Evolutionary conservation across 2,113 vertebrate species (phyloP), one percentile per base, ranked within the genome.

Genomic region (Bettongia penicillata): DNA sequence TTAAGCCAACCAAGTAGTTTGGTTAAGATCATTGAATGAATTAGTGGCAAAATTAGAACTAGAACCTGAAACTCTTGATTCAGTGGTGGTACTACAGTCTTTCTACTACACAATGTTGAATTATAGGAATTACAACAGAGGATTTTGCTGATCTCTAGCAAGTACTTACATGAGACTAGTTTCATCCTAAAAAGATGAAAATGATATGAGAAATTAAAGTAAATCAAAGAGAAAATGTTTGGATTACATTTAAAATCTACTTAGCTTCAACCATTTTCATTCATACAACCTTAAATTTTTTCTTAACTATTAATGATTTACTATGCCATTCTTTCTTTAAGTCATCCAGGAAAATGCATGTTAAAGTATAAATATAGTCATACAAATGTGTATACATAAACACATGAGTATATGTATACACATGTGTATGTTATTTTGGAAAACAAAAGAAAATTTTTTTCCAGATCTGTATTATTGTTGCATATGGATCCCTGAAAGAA

Each of bases 401-500:
- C 19, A 84, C 22, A 7, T 22, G 68, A 22, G 19, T 1, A 22
- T 6, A n/a, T 43, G 16, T 43, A 77, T 22, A n/a, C 5, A 43
- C 16, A 84, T 23, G 23, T 57, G 49, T 90, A 51, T 51, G 47
- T 89, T 48, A n/a, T 89, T 51, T 51, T 94, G 31, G 0, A 89
- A 0, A 25, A 91, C 1, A 91, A 26, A 77, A 77, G 98, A 91
- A 93, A 89, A 14, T 94, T 55, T 95, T 93, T 93, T 84, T 22
- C 52, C 89, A 90, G 8, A 94, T 93, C 90, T 94, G 91, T 53
- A 11, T 68, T 91, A 92, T 49, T 97, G 84, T 52, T 77, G 53
- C 31, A 25, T 94, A 84, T 96, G 51, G 93, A 95, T 97, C 51
- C 93, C 94, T 90, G 50, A 91, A 97, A 97, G 57, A 68, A 92